These are phyloP conservation scores for Mizuhopecten yessoensis DNA, from an alignment of 1,140 invertebrate species.

Conservation along the genomic window DNA sequence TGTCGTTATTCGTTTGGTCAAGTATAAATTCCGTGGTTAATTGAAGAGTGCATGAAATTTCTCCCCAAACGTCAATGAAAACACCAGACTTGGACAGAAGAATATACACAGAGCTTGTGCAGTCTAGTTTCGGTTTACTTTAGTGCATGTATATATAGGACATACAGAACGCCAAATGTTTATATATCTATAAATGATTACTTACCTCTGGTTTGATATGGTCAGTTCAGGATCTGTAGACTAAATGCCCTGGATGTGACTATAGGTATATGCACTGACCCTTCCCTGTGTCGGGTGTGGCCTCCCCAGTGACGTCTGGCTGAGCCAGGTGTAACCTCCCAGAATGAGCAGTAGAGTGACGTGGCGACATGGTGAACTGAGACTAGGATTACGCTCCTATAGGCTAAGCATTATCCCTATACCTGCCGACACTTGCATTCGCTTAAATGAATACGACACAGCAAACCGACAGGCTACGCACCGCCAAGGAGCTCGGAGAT, in stretches of 20 bases:
- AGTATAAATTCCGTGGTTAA: background rate
- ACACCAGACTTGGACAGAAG: background rate
- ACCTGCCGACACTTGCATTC: slow-evolving; percentile 36
- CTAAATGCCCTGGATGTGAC: background rate
- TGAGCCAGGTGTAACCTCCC: slow-evolving; percentile 29
- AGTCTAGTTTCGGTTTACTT: background rate
- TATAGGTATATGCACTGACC: background rate
- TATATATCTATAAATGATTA: background rate
- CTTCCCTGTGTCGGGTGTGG: slow-evolving; percentile 17
- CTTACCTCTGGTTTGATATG: background rate
- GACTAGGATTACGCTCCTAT: background rate
- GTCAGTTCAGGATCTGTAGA: background rate
- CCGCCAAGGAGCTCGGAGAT: background rate
- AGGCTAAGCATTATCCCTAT: slow-evolving; percentile 31
- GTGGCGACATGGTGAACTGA: background rate
- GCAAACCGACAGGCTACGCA: slow-evolving; percentile 22
- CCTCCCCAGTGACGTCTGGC: background rate
- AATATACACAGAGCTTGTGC: background rate
- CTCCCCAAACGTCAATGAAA: background rate
- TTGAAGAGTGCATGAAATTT: background rate
- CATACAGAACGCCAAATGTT: background rate
- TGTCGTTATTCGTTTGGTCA: background rate
- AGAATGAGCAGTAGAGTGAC: slow-evolving; percentile 1
- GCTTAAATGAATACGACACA: background rate
- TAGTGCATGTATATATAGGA: background rate